These are phyloP conservation scores for Alca torda DNA, from an alignment of 2,797 vertebrate species.

Conservation along the genomic window DNA sequence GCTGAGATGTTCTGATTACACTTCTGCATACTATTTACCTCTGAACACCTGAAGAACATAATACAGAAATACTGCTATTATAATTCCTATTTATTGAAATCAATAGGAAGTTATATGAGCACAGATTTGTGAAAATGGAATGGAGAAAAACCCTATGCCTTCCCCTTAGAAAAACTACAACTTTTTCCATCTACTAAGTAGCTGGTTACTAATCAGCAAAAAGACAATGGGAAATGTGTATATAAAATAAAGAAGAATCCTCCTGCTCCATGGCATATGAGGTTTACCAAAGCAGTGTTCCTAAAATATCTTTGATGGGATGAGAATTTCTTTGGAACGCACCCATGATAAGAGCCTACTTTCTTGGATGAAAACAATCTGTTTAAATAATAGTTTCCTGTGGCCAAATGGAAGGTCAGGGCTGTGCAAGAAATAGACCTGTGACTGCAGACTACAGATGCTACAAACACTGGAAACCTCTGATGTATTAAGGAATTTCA, in stretches of 20 bases:
- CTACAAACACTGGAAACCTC: slow-evolving; percentile 57
- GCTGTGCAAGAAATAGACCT: slow-evolving; percentile 34
- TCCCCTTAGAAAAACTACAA: neutral
- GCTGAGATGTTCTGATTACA: neutral
- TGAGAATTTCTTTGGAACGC: neutral
- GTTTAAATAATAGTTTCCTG: slow-evolving; percentile 9
- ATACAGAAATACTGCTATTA: neutral
- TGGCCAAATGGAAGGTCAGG: slow-evolving; percentile 14
- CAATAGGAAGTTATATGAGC: neutral
- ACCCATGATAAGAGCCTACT: neutral
- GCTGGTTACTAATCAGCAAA: neutral
- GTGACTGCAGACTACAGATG: slow-evolving; percentile 48
- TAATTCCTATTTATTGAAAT: neutral
- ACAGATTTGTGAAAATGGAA: neutral
- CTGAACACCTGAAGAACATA: neutral
- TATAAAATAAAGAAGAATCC: neutral
- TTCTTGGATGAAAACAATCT: neutral
- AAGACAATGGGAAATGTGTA: neutral
- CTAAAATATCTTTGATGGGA: neutral
- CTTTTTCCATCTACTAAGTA: neutral
- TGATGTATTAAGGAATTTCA: slow-evolving; percentile 44
- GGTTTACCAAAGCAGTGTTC: neutral
- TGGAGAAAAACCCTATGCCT: neutral
- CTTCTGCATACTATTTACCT: neutral
- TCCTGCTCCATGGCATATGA: neutral